phyloP scores from a whole-genome alignment of 1,140 invertebrate genomes.

The Lanistes nyassanus region DNA sequence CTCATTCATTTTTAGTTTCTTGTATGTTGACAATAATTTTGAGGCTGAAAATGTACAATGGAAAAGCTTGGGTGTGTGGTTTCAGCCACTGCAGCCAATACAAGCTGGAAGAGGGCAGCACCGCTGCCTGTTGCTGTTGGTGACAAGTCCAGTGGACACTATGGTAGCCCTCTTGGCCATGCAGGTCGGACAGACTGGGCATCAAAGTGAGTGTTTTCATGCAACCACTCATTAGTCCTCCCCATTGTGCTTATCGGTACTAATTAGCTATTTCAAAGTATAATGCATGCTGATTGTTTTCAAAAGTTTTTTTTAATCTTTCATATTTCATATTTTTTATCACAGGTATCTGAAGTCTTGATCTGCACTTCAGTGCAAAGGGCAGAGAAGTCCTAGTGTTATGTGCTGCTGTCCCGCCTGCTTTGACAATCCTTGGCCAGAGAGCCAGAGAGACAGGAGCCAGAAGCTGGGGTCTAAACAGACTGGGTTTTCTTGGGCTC shows the following conservation, averaged over 20 bases:
- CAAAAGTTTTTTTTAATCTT: not conserved
- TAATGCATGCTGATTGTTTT: not conserved
- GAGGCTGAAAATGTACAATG: not conserved
- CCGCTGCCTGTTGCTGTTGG: conserved; percentile 39
- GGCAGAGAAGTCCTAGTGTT: conserved; percentile 24
- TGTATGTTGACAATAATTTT: not conserved
- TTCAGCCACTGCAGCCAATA: conserved; percentile 26
- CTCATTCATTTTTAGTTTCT: not conserved
- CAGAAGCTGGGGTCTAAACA: not conserved
- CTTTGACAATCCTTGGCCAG: conserved; percentile 1
- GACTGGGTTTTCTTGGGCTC: not conserved
- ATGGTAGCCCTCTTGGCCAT: conserved; percentile 32
- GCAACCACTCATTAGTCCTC: not conserved
- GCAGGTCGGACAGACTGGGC: conserved; percentile 56
- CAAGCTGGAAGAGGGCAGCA: conserved; percentile 51
- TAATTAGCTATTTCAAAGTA: not conserved
- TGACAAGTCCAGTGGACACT: conserved; percentile 39
- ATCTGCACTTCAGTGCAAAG: not conserved
- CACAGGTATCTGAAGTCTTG: conserved; percentile 25
- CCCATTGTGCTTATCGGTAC: not conserved
- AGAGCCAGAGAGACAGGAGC: not conserved
- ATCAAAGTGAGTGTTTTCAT: conserved; percentile 48
- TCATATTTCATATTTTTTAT: not conserved
- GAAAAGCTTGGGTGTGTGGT: not conserved
- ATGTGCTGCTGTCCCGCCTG: not conserved